phyloP scores from a whole-genome alignment of 1,140 invertebrate genomes.

The Penaeus japonicus region DNA sequence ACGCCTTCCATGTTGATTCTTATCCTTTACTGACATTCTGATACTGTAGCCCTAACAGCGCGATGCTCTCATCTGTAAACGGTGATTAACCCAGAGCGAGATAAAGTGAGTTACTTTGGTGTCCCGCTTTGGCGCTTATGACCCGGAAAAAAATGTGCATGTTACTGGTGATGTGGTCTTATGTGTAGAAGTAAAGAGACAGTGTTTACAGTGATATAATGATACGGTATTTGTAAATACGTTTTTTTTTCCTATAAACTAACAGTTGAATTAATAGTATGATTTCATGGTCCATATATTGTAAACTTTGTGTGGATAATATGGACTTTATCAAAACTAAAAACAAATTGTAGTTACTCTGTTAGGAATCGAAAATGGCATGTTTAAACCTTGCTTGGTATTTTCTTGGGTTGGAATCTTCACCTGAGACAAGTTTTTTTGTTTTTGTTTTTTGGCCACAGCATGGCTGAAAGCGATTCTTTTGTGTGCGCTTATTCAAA shows the following conservation, averaged over 20 bases:
- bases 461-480: constrained; percentile 23
- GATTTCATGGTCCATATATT: neutral
- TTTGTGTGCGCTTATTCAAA: neutral
- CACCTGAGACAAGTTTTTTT: neutral
- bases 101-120: neutral
- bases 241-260: constrained; percentile 1
- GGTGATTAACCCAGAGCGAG: neutral
- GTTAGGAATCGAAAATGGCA: constrained; percentile 25
- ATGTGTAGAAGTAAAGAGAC: too few species aligned
- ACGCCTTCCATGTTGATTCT: neutral
- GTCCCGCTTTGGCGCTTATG: neutral
- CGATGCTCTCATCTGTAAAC: constrained; percentile 1
- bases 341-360: constrained; percentile 1
- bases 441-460: neutral
- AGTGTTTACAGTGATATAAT: neutral
- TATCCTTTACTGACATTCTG: neutral
- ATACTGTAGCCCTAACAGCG: constrained; percentile 1
- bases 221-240: neutral
- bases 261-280: neutral
- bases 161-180: constrained; percentile 8
- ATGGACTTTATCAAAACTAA: neutral
- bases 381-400: constrained; percentile 28
- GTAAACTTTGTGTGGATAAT: too few species aligned
- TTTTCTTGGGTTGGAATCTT: constrained; percentile 13
- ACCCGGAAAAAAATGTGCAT: neutral